Evolutionary conservation across 92 coral and sea anemone species (phyloP).

Genomic region (Porites cylindrica): DNA sequence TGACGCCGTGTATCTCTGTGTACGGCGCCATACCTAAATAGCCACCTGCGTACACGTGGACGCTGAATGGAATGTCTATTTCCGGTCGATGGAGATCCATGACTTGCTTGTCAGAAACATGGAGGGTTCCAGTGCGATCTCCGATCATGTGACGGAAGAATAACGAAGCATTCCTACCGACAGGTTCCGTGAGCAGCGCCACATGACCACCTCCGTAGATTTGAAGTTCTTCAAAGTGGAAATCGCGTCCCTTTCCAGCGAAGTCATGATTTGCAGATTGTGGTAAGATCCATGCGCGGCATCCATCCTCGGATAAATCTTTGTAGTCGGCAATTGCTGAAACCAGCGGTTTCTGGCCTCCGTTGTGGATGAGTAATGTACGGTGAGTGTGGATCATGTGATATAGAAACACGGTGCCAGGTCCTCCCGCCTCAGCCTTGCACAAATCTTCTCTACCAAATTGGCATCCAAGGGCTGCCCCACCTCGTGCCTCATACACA

Average conservation of each 20-base stretch:
- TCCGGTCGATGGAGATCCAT: conserved; percentile 94
- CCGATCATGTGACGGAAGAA: conserved; percentile 97
- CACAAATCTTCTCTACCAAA: conserved; percentile 83
- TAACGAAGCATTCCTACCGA: conserved; percentile 82
- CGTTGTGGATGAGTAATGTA: conserved; percentile 91
- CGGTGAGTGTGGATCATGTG: conserved; percentile 98
- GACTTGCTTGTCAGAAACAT: conserved; percentile 87
- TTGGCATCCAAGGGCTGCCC: conserved; percentile 89
- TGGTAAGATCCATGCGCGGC: conserved; percentile 97
- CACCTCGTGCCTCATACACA: conserved; percentile 97
- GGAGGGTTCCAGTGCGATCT: conserved; percentile 93
- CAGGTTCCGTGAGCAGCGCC: conserved; percentile 91
- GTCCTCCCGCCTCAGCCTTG: conserved; percentile 97
- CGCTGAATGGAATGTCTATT: conserved; percentile 96
- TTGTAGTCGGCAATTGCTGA: conserved; percentile 89
- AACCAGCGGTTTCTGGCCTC: conserved; percentile 95
- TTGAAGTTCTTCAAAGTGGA: conserved; percentile 97
- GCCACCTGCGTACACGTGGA: conserved; percentile 91
- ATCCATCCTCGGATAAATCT: conserved; percentile 87
- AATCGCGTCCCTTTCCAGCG: conserved; percentile 80
- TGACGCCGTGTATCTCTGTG: conserved; percentile 98
- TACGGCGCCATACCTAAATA: conserved; percentile 94
- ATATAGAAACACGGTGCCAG: conserved; percentile 97
- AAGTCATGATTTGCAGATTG: conserved; percentile 91
- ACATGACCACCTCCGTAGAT: conserved; percentile 98